Evolutionary conservation across 2,113 vertebrate genomes (phyloP).

Genomic region (Mastomys natalensis): DNA sequence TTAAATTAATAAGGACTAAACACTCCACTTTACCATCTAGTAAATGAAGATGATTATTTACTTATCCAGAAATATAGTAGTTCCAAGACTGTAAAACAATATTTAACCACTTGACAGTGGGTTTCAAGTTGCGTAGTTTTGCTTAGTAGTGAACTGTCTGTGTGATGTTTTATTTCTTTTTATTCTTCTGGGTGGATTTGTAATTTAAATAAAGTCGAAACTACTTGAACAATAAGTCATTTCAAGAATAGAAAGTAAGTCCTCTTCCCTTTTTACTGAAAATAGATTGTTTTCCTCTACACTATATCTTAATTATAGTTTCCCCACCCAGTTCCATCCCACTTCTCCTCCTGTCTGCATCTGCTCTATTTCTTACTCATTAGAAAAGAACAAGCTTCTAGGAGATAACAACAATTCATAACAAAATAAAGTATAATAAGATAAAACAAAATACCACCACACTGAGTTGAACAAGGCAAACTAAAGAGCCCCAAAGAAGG

Average conservation of each 20-base stretch:
- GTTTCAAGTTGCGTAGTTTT: conserved; percentile 33
- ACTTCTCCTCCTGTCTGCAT: neutral
- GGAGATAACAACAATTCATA: neutral
- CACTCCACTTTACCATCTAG: neutral
- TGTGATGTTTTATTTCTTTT: conserved; percentile 47
- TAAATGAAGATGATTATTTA: conserved; percentile 14
- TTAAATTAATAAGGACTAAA: conserved; percentile 15
- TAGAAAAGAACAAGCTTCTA: neutral
- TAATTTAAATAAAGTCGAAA: neutral
- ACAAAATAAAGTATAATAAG: neutral
- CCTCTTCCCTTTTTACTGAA: neutral
- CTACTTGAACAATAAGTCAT: neutral
- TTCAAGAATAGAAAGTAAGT: neutral
- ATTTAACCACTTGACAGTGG: neutral
- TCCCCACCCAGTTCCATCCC: neutral
- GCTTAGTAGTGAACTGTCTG: neutral
- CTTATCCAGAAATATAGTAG: conserved; percentile 13
- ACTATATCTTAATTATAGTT: neutral
- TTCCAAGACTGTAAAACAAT: conserved; percentile 35
- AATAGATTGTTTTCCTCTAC: neutral
- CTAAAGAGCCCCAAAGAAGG: neutral
- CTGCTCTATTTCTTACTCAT: neutral
- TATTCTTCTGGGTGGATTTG: conserved; percentile 2
- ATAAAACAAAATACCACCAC: neutral
- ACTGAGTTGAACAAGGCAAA: neutral